Percentiles rank a stretch among this genome's conserved stretches.
phyloP scores from a whole-genome alignment of 2,113 vertebrate species.

The Oriolus oriolus region DNA sequence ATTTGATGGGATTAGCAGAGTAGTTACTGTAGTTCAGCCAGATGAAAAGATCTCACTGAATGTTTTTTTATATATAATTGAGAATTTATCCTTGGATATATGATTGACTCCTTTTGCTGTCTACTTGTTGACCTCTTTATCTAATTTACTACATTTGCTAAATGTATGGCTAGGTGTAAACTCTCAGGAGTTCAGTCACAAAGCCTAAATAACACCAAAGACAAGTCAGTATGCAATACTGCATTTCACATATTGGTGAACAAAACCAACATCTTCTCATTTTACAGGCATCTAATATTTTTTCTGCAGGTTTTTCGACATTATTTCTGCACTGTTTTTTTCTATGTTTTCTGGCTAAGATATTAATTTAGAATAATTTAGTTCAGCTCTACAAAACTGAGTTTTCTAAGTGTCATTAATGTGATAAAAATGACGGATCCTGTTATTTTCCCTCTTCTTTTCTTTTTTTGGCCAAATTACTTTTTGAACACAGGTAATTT shows the following conservation, averaged over 20 bases:
- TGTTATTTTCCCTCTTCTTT: accelerated
- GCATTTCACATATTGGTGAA: not conserved
- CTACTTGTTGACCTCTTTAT: not conserved
- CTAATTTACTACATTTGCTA: not conserved
- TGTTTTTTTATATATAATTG: not conserved
- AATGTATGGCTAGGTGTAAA: not conserved
- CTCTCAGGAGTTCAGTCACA: not conserved
- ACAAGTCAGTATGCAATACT: not conserved
- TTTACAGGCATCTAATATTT: not conserved
- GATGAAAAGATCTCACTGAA: not conserved
- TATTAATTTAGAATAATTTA: not conserved
- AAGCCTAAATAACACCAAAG: not conserved
- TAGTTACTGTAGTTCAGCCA: not conserved
- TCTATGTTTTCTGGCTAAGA: not conserved
- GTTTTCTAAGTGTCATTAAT: not conserved
- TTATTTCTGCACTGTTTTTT: not conserved
- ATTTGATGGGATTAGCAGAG: not conserved
- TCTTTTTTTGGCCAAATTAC: not conserved
- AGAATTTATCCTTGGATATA: not conserved
- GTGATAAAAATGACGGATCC: not conserved
- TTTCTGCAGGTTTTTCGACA: not conserved
- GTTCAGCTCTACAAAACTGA: not conserved
- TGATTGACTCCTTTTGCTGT: not conserved
- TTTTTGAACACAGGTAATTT: not conserved
- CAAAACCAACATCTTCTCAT: not conserved